A percentile compares a stretch with the other conserved stretches of the same genome.
These are phyloP conservation scores for Ophion ellenae DNA, from an alignment of 2,888 invertebrate species.

Conservation along the genomic window DNA sequence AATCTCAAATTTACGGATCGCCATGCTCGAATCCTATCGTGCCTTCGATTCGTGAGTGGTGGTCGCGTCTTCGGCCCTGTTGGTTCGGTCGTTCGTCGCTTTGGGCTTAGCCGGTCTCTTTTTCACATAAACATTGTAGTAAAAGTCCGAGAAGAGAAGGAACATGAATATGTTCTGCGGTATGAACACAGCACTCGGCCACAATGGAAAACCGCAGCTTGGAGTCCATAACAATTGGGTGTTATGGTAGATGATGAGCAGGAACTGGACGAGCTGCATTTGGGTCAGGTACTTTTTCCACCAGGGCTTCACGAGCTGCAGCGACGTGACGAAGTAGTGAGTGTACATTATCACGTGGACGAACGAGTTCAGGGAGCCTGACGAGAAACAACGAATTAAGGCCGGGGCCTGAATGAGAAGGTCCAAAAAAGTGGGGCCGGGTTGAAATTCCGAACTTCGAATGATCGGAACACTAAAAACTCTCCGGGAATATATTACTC, in stretches of 20 bases:
- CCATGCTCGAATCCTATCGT: no score
- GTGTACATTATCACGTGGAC: conserved; percentile 93
- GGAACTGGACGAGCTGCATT: conserved; percentile 91
- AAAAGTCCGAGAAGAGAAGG: conserved; percentile 88
- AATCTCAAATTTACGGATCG: no score
- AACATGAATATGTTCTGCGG: conserved; percentile 89
- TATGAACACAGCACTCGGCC: conserved; percentile 85
- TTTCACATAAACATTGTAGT: conserved; percentile 86
- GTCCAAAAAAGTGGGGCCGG: no score
- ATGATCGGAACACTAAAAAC: no score
- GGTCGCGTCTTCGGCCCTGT: no score
- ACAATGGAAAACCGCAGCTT: conserved; percentile 87
- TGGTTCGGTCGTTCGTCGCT: conserved; percentile 69
- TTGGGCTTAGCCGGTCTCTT: conserved; percentile 68
- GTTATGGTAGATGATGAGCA: conserved; percentile 86
- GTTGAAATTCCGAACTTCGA: no score
- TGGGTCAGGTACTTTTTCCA: conserved; percentile 95
- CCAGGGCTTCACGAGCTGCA: conserved; percentile 87
- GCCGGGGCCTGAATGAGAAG: no score
- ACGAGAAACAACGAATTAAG: conserved; percentile 72
- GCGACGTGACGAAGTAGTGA: conserved; percentile 90
- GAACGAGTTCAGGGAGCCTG: conserved; percentile 88
- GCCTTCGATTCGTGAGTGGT: neutral
- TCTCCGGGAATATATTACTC: no score
- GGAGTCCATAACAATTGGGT: conserved; percentile 83